A percentile compares a stretch with the other conserved stretches of the same genome.
Evolutionary conservation across 2,888 invertebrate genomes (phyloP).

Genomic region (Cataglyphis albicans): DNA sequence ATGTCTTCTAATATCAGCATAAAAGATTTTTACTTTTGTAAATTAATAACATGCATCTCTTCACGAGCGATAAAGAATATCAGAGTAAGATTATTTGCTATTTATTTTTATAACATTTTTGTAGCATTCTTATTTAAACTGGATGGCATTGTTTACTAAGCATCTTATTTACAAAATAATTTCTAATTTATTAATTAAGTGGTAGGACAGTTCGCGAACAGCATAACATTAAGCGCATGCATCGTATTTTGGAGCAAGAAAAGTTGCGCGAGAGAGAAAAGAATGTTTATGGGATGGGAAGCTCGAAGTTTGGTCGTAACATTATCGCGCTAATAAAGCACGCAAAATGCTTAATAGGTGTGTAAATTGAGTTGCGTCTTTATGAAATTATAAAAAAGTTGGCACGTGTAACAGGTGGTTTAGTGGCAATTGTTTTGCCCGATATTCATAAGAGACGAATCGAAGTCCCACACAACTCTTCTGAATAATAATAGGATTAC

Average conservation of each 20-base stretch:
- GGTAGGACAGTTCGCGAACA: background rate
- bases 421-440: constrained; percentile 45
- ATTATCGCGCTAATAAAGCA: constrained; percentile 49
- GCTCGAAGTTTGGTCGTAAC: constrained; percentile 40
- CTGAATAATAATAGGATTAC: constrained; percentile 12
- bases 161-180: background rate
- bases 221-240: background rate
- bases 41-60: constrained; percentile 4
- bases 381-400: constrained; percentile 55
- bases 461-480: background rate
- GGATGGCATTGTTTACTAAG: background rate
- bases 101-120: background rate
- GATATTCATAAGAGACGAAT: constrained; percentile 41
- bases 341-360: constrained; percentile 45
- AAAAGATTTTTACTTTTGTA: background rate
- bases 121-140: background rate
- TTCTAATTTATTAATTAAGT: constrained; percentile 18
- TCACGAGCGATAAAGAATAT: background rate
- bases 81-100: background rate
- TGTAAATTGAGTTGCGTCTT: constrained; percentile 49
- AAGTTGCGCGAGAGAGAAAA: constrained; percentile 16
- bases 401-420: constrained; percentile 51
- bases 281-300: constrained; percentile 14
- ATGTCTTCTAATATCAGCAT: background rate
- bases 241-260: background rate